Evolutionary conservation across 2,113 vertebrate genomes (phyloP).

Genomic region (Phoenicopterus ruber): DNA sequence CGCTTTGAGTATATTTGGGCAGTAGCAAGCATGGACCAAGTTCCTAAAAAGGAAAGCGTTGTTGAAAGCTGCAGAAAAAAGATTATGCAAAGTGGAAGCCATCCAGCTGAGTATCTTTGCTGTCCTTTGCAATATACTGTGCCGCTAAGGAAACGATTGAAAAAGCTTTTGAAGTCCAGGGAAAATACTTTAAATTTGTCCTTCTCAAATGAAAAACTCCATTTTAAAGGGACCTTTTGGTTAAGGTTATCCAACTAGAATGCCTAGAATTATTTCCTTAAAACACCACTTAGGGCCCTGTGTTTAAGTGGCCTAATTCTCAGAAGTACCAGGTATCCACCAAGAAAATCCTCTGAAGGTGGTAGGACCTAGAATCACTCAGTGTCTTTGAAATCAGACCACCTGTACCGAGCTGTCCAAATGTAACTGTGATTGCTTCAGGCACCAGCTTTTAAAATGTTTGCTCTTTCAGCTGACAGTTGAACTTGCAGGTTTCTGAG

Average conservation of each 20-base stretch:
- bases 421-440: background rate
- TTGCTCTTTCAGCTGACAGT: background rate
- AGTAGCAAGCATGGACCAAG: background rate
- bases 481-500: background rate
- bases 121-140: background rate
- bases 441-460: background rate
- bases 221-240: background rate
- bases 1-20: constrained; percentile 45
- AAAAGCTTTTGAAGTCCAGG: background rate
- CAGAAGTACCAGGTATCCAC: background rate
- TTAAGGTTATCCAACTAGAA: background rate
- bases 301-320: background rate
- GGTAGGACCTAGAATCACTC: background rate
- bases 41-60: constrained; percentile 42
- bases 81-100: background rate
- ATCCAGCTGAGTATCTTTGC: background rate
- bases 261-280: background rate
- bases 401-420: background rate
- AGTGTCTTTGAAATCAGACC: background rate
- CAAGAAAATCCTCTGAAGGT: background rate
- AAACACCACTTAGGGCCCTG: background rate
- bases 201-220: background rate
- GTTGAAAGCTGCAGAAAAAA: background rate
- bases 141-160: background rate
- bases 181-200: background rate